Base-by-base conservation (phyloP, 2,888 invertebrate genomes). In the Sphaerolaimus hirsutus region DNA sequence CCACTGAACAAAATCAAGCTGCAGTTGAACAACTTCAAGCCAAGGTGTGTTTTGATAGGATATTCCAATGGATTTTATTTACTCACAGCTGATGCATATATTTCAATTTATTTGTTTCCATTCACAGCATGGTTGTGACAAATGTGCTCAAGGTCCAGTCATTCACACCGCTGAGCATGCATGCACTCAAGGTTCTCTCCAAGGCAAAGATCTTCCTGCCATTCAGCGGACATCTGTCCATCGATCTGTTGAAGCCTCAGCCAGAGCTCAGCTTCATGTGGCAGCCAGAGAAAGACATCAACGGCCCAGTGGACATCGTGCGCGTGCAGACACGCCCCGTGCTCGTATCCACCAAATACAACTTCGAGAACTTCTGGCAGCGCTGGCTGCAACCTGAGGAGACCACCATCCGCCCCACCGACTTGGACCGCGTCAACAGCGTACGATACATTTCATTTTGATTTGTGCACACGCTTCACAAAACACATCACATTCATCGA, bases 151-250 rank as follows among this genome's bases (percentile, higher is more conserved):
- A 23, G 29, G 23, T 47, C 24, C 49, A 45, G 4, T 44, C 52
- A 37, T 54, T 53, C 51, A 52, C 52, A 24, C 58, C 58, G 27
- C 29, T 54, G 37, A 49, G 54, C 48, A 51, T 50, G 48, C 49
- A 50, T 43, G 61, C 60, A 46, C 48, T 56, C 46, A 53, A 55
- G 49, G 48, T 52, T 21, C 42, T 54, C 27, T 53, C 50, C 44
- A 48, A 53, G 25, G 44, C 50, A 48, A 51, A 53, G 27, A 46
- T 49, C 22, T 48, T 46, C 45, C 47, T 50, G 12, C 61, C 61
- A 36, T 38, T 61, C 43, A 54, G 56, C 45, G 44, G n/a, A n/a
- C n/a, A n/a, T n/a, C n/a, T n/a, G n/a, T n/a, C n/a, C n/a, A 45
- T 19, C n/a, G n/a, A n/a, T 27, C 24, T n/a, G 35, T 50, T 12